phyloP scores from a whole-genome alignment of 2,113 vertebrate genomes.

The Chloropsis hardwickii region DNA sequence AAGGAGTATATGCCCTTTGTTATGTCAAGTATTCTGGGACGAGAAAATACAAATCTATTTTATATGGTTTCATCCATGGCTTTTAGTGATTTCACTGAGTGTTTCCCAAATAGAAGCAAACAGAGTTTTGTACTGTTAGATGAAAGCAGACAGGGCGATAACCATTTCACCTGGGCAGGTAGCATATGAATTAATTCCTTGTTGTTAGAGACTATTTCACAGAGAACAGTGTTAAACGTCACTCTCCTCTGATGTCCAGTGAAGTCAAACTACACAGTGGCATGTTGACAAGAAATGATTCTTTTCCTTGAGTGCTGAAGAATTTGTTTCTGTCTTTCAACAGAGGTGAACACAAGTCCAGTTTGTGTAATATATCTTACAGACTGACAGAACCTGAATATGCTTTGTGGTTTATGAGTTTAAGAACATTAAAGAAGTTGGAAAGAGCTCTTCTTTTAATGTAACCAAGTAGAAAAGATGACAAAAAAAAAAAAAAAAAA shows the following conservation, averaged over 20 bases:
- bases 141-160: background rate
- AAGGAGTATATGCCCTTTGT: background rate
- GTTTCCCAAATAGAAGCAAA: background rate
- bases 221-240: background rate
- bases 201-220: background rate
- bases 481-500: background rate
- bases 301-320: background rate
- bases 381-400: background rate
- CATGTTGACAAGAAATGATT: background rate
- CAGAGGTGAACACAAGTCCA: slow-evolving; percentile 16
- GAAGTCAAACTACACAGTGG: background rate
- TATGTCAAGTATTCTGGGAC: background rate
- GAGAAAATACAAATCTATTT: slow-evolving; percentile 13
- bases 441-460: background rate
- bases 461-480: background rate
- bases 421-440: background rate
- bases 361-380: slow-evolving; percentile 18
- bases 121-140: background rate
- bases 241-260: background rate
- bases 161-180: background rate
- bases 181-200: background rate
- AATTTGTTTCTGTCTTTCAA: slow-evolving; percentile 45
- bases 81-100: background rate
- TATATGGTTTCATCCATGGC: background rate
- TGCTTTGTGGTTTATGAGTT: slow-evolving; percentile 28